Evolutionary conservation across 2,888 invertebrate genomes (phyloP).

Genomic region (Dynastes grantii): DNA sequence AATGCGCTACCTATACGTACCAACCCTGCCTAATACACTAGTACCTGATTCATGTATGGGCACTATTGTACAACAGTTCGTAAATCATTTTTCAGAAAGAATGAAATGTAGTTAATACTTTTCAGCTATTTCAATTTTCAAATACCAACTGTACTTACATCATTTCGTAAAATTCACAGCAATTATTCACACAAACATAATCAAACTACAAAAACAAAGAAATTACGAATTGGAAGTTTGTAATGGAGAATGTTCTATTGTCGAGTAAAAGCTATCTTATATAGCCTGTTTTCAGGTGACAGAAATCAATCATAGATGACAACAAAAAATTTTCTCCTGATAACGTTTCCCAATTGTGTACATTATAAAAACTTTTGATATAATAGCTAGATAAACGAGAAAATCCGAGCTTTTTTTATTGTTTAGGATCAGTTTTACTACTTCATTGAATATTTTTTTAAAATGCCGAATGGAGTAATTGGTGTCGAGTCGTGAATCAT

Average conservation of each 20-base stretch:
- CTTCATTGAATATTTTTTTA: too few relatives aligned
- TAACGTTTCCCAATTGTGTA: neutral
- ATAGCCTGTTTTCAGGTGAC: neutral
- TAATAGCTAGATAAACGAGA: neutral
- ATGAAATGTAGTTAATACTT: too few relatives aligned
- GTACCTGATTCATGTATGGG: too few relatives aligned
- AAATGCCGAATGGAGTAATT: too few relatives aligned
- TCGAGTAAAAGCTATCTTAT: neutral
- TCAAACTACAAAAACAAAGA: neutral
- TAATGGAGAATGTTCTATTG: neutral
- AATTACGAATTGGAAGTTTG: neutral
- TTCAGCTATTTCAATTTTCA: too few relatives aligned
- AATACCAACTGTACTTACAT: neutral
- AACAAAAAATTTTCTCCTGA: neutral
- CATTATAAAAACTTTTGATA: neutral
- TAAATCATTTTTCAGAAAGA: too few relatives aligned
- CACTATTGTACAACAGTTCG: too few relatives aligned
- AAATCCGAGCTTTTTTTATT: too few relatives aligned
- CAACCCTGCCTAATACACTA: too few relatives aligned
- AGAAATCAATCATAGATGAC: slow-evolving; percentile 4
- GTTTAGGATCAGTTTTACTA: too few relatives aligned
- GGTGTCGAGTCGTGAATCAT: too few relatives aligned
- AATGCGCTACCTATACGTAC: too few relatives aligned
- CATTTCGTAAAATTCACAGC: neutral
- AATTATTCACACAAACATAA: neutral